These are phyloP conservation scores for Echinometra lucunter DNA, from an alignment of 53 echinoderm and acorn worm species.

Conservation along the genomic window DNA sequence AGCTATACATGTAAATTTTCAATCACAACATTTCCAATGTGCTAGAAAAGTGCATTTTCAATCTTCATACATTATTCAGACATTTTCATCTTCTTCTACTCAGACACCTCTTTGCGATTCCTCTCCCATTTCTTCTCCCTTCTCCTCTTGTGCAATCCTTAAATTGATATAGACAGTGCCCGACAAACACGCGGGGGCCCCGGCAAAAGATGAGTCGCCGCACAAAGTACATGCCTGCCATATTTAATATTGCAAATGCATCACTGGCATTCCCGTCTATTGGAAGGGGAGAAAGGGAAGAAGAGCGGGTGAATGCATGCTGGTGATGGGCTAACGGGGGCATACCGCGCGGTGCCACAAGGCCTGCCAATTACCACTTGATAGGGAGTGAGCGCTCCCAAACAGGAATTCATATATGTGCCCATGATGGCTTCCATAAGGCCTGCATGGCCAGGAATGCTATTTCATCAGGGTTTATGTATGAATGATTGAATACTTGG, in stretches of 20 bases:
- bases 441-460: background rate
- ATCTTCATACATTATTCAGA: constrained; percentile 48
- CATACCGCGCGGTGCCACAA: constrained; percentile 5
- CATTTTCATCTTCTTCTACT: constrained; percentile 16
- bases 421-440: background rate
- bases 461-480: background rate
- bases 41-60: background rate
- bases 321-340: background rate
- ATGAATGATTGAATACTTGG: background rate
- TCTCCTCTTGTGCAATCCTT: constrained; percentile 46
- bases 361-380: constrained; percentile 41
- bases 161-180: constrained; percentile 62
- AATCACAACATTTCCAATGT: background rate
- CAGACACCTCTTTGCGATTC: constrained; percentile 47
- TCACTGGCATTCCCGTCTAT: constrained; percentile 38
- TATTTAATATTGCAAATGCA: constrained; percentile 60
- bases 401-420: background rate
- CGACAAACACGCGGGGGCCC: constrained; percentile 57
- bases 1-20: too few relatives aligned
- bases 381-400: background rate
- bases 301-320: background rate
- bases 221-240: constrained; percentile 63
- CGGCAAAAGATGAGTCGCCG: constrained; percentile 55
- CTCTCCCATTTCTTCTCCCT: constrained; percentile 46
- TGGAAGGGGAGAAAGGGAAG: constrained; percentile 25